Evolutionary conservation across 2,888 invertebrate genomes (phyloP).

Genomic region (Sphaeridia pumilis): DNA sequence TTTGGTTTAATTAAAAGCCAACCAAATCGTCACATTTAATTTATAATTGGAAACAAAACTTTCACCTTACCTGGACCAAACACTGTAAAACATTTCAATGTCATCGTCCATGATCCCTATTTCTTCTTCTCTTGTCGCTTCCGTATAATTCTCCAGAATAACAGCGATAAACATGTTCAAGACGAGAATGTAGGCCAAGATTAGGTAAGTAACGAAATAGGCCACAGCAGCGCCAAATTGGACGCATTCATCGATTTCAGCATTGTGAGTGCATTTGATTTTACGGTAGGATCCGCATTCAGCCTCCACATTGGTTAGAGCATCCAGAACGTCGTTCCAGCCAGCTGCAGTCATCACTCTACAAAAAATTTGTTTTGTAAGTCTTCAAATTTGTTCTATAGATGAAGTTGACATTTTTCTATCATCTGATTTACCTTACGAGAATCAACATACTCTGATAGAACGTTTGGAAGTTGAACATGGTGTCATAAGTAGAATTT

Average conservation of each 20-base stretch:
- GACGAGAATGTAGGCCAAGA: slow-evolving; percentile 92
- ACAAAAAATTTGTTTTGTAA: slow-evolving; percentile 11
- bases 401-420: too few species aligned
- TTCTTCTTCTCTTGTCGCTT: slow-evolving; percentile 93
- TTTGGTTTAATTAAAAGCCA: too few species aligned
- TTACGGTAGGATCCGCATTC: slow-evolving; percentile 31
- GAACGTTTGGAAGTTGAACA: slow-evolving; percentile 93
- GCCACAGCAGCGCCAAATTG: slow-evolving; percentile 53
- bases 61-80: slow-evolving; percentile 65
- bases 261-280: slow-evolving; percentile 22
- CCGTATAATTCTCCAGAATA: slow-evolving; percentile 92
- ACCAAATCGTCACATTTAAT: too few species aligned
- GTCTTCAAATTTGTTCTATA: background rate
- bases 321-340: slow-evolving; percentile 91
- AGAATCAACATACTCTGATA: slow-evolving; percentile 84
- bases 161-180: slow-evolving; percentile 98
- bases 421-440: slow-evolving; percentile 58
- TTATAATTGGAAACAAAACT: too few species aligned
- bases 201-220: slow-evolving; percentile 87
- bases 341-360: slow-evolving; percentile 90
- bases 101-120: slow-evolving; percentile 95
- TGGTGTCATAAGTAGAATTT: slow-evolving; percentile 77
- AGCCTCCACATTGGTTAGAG: slow-evolving; percentile 51
- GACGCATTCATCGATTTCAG: slow-evolving; percentile 2
- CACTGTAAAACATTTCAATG: slow-evolving; percentile 91